Base-by-base conservation (phyloP, 2,113 vertebrate species). In the Corydoras maculifer region DNA sequence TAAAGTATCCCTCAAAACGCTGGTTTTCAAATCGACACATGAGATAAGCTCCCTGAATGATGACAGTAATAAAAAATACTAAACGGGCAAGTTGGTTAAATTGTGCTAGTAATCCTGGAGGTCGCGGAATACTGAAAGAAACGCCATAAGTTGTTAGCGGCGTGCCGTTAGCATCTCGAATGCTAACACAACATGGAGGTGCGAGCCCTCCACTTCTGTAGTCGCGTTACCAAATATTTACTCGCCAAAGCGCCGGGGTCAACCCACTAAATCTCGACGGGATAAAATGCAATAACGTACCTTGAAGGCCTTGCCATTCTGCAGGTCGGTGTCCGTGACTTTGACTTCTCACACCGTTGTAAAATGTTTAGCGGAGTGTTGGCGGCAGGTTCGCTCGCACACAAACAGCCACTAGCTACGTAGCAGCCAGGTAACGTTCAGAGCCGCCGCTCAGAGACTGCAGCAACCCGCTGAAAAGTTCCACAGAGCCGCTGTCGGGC, bases 241-340 rank as follows among this genome's bases (percentile, higher is more conserved):
- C 58, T 12, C 25, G n/a, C 0, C 5, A 67, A 2, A 48, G n/a
- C 6, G 30, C 15, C n/a, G n/a, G 18, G 25, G 14, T 9, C 2
- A 63, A 4, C 4, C 4, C 4, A 8, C 43, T 8, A 2, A 35
- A 43, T 11, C 66, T 4, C 3, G 13, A 14, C 5, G 2, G 10
- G 48, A 3, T 12, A 43, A 60, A 54, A 58, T 15, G 14, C 29
- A 25, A n/a, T 15, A 64, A 73, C 81, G 11, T 73, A 83, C 81
- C 81, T 81, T 15, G 78, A 77, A 70, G 81, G 81, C 62, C 81
- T 77, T 31, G 81, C 76, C 81, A 83, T 83, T 68, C 13, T 79
- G 73, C 66, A 51, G 68, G 50, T 55, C 54, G 2, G 48, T 15
- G 11, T 51, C 60, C 14, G 58, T 49, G 48, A 57, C 57, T 50